These are phyloP conservation scores for Tichodroma muraria DNA, from an alignment of 2,113 vertebrate species.

Conservation along the genomic window DNA sequence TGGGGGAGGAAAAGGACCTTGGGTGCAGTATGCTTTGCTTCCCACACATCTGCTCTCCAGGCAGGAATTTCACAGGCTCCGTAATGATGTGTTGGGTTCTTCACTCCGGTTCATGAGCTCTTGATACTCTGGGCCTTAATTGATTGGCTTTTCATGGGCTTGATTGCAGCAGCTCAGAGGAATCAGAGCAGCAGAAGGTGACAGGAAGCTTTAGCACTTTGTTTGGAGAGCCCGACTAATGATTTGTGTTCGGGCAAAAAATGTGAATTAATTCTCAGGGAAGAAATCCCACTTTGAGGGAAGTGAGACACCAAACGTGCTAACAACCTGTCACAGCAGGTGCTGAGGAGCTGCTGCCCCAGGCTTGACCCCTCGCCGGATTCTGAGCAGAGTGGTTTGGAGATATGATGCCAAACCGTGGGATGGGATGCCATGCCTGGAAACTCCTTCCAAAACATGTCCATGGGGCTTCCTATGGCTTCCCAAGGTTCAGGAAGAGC, in stretches of 20 bases:
- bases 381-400: neutral
- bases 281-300: neutral
- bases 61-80: constrained; percentile 52
- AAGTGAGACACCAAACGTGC: constrained; percentile 39
- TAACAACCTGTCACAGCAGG: constrained; percentile 4
- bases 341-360: neutral
- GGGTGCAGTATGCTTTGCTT: neutral
- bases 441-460: neutral
- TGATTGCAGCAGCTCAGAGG: constrained; percentile 62
- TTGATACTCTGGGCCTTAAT: constrained; percentile 53
- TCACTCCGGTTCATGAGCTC: constrained; percentile 30
- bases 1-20: neutral
- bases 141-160: constrained; percentile 67
- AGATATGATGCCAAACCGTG: accelerated
- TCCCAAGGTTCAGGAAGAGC: neutral
- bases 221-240: constrained; percentile 61
- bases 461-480: neutral
- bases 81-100: constrained; percentile 64
- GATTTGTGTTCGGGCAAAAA: constrained; percentile 41
- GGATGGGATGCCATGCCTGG: neutral
- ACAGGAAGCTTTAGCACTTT: constrained; percentile 65
- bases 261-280: constrained; percentile 44
- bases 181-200: constrained; percentile 57
- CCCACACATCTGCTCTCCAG: constrained; percentile 4
- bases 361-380: neutral